Evolutionary conservation across 2,797 vertebrate species (phyloP).

Genomic region (Danio jaintianensis): DNA sequence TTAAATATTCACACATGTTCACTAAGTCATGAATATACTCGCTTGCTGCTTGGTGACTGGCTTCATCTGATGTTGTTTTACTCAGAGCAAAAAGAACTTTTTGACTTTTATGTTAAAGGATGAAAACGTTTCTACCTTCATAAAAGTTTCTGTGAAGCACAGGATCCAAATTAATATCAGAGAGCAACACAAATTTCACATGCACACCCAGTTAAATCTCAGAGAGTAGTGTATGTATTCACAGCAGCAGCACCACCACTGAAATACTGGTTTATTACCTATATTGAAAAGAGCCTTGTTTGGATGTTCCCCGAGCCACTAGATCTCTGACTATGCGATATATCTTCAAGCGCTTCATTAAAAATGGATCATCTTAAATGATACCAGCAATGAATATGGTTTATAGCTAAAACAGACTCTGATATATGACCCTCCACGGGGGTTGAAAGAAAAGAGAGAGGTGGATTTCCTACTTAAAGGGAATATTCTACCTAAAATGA

Average conservation of each 20-base stretch:
- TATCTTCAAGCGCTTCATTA: conserved; percentile 30
- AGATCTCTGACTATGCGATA: conserved; percentile 10
- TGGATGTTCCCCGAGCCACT: not conserved
- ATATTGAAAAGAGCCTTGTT: conserved; percentile 22
- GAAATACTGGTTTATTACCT: conserved; percentile 29
- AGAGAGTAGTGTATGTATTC: not conserved
- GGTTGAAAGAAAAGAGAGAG: not conserved
- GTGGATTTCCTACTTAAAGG: not conserved
- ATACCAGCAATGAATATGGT: conserved; percentile 32
- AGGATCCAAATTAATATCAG: not conserved
- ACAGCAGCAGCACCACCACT: not conserved
- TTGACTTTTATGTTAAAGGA: not conserved
- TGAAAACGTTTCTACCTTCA: not conserved
- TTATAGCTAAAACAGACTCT: conserved; percentile 36
- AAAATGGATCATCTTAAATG: conserved; percentile 39
- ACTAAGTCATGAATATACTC: conserved; percentile 36
- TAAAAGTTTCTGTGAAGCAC: conserved; percentile 1
- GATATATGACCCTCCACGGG: conserved; percentile 8
- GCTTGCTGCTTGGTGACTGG: conserved; percentile 8
- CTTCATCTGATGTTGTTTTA: conserved; percentile 17
- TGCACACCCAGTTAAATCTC: conserved; percentile 10
- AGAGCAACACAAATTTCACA: not conserved
- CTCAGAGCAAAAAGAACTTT: not conserved
- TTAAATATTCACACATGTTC: conserved; percentile 30
- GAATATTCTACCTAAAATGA: not conserved